phyloP scores from a whole-genome alignment of 2,888 invertebrate species.

The Metacarcinus magister region DNA sequence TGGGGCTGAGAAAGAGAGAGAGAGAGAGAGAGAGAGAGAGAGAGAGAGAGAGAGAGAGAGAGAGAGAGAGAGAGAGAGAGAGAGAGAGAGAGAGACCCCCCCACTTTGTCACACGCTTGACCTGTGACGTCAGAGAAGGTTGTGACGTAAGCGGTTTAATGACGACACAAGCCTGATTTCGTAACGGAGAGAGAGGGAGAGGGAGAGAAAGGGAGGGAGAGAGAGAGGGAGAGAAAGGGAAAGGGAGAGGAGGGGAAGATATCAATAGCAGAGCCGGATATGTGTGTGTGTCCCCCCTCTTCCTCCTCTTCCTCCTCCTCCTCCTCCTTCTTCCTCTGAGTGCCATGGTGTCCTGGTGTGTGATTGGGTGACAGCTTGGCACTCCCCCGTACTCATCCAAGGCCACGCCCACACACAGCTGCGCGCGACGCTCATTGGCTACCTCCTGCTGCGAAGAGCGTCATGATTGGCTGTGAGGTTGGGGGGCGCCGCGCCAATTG shows the following conservation, averaged over 20 bases:
- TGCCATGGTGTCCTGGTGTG: not conserved
- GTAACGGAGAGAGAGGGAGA: not conserved
- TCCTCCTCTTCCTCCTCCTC: constrained; percentile 41
- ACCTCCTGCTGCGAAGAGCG: not conserved
- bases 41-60: constrained; percentile 39
- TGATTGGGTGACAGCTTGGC: not conserved
- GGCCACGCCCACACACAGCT: not conserved
- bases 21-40: constrained; percentile 37
- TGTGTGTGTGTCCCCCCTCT: not conserved
- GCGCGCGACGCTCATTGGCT: not conserved
- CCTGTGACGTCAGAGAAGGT: not conserved
- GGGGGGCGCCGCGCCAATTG: not conserved
- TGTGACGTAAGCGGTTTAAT: not conserved
- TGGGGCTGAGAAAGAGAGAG: not conserved
- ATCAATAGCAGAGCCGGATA: constrained; percentile 28
- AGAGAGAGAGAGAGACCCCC: not conserved
- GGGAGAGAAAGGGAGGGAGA: not conserved
- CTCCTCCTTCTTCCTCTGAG: constrained; percentile 33
- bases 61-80: constrained; percentile 34
- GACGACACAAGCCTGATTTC: constrained; percentile 21
- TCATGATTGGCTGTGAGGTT: not conserved
- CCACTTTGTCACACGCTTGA: not conserved
- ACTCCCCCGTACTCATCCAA: not conserved
- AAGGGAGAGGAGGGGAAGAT: not conserved
- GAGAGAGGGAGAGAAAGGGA: not conserved